phyloP scores from a whole-genome alignment of 2,888 invertebrate species.

The Oasisia sp. region DNA sequence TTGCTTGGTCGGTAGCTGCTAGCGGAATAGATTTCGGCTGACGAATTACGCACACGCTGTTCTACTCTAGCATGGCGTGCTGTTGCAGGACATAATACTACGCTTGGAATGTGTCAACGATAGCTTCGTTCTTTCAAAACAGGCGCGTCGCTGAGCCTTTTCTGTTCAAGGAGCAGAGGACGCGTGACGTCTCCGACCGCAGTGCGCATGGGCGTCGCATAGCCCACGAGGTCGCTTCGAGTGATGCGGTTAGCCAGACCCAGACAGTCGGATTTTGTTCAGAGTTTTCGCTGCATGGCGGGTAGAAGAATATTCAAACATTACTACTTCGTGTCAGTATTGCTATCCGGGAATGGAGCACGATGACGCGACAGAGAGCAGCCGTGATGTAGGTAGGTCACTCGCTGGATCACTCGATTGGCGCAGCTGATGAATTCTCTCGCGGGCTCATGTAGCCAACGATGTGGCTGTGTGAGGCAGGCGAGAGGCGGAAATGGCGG shows the following conservation, averaged over 20 bases:
- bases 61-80: neutral
- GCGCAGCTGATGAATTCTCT: neutral
- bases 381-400: constrained; percentile 9
- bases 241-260: neutral
- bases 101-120: neutral
- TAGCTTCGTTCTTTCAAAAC: neutral
- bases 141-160: neutral
- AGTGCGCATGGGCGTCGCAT: constrained; percentile 2
- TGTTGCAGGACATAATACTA: neutral
- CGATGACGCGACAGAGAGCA: neutral
- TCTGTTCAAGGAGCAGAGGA: neutral
- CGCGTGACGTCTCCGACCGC: neutral
- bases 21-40: neutral
- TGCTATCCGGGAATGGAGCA: neutral
- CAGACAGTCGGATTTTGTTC: neutral
- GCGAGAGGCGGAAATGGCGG: neutral
- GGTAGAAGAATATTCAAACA: constrained; percentile 12
- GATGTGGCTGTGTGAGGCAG: neutral
- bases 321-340: neutral
- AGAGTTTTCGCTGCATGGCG: neutral
- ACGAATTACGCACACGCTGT: neutral
- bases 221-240: neutral
- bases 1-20: neutral
- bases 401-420: neutral
- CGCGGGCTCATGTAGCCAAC: neutral